Evolutionary conservation across 92 coral and sea anemone species (phyloP), one percentile per base, ranked within the genome.

Genomic region (Heliopora coerulea): DNA sequence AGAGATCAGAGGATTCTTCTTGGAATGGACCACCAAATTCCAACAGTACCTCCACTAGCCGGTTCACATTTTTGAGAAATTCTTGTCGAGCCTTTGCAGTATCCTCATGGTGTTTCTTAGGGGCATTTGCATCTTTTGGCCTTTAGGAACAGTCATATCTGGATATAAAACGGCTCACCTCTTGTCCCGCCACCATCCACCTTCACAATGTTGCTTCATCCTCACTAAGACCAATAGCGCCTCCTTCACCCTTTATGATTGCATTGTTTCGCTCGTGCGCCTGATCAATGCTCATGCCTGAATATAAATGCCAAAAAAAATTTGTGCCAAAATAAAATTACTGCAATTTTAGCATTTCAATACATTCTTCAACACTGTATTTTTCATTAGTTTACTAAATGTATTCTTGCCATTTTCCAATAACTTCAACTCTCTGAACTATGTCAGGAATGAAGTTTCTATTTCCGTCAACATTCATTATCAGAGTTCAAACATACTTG

Each of bases 251-350:
- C 52, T 87, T 83, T 1, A 83, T 75, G 7, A 62, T 2, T 4
- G 86, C 88, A 26, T 87, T 87, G 11, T 32, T 60, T 54, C 84
- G 86, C 49, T 84, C 84, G 49, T 84, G 86, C n/a, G 83, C 85
- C 12, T 83, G 90, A 48, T 83, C 87, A 57, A 83, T n/a, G n/a
- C n/a, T n/a, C n/a, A n/a, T n/a, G n/a, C n/a, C n/a, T n/a, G n/a
- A n/a, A n/a, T n/a, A n/a, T n/a, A n/a, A n/a, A n/a, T n/a, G n/a
- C n/a, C n/a, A n/a, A n/a, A 37, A 4, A 5, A 37, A 37, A 4
- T 37, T 37, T 12, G 42, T 4, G 12, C 42, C 42, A 37, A 37
- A 37, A 37, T 37, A 4, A 4, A 37, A 37, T 37, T 37, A 37
- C 42, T 37, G 42, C 42, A 37, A 37, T n/a, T 37, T 37, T 37